A percentile compares a stretch with the other conserved stretches of the same genome.
phyloP scores from a whole-genome alignment of 2,888 invertebrate genomes.

The Pardosa pseudoannulata region DNA sequence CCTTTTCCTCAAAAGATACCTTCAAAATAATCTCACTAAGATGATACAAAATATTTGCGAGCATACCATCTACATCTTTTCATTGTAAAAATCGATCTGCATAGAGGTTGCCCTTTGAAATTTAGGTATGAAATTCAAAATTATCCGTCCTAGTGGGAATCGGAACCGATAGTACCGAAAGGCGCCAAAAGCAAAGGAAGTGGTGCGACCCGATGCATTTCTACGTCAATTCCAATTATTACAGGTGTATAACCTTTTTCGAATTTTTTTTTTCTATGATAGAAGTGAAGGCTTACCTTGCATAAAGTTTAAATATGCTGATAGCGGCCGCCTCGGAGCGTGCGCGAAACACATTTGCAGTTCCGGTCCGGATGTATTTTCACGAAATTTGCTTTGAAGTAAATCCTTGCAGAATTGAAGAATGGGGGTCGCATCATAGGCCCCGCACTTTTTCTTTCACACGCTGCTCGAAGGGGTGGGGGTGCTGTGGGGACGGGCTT shows the following conservation, averaged over 20 bases:
- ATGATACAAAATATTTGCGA: neutral
- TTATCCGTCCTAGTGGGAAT: neutral
- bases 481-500: neutral
- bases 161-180: neutral
- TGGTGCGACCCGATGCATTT: no score
- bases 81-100: constrained; percentile 7
- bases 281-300: neutral
- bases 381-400: neutral
- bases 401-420: constrained; percentile 7
- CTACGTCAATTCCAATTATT: no score
- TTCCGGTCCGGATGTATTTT: neutral
- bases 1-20: neutral
- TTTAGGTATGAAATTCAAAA: neutral
- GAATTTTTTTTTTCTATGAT: no score
- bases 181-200: neutral
- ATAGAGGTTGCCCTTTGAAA: constrained; percentile 3
- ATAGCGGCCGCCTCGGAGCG: constrained; percentile 1
- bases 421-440: constrained; percentile 10
- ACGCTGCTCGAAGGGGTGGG: constrained; percentile 3
- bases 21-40: neutral
- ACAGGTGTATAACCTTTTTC: no score
- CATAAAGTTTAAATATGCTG: constrained; percentile 17
- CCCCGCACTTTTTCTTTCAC: constrained; percentile 13
- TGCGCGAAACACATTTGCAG: constrained; percentile 7
- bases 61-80: neutral